A percentile compares a stretch with the other conserved stretches of the same genome.
phyloP scores from a whole-genome alignment of 2,888 invertebrate species.

The Eilema sororculum region DNA sequence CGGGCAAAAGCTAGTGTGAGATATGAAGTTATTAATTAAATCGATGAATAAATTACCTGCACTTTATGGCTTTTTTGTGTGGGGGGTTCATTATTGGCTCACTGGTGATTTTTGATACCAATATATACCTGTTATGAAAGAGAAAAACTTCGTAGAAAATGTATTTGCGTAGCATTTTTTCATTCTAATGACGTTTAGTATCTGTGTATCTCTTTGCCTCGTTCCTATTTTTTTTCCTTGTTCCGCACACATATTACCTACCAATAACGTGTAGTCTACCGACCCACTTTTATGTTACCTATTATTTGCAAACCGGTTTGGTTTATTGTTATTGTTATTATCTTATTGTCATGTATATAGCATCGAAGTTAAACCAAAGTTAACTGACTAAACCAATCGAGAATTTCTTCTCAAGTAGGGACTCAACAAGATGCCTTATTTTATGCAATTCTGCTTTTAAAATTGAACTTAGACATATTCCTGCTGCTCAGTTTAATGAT shows the following conservation, averaged over 20 bases:
- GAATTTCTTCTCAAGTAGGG: too few relatives aligned
- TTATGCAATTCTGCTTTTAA: neutral
- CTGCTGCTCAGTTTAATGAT: neutral
- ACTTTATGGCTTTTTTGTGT: neutral
- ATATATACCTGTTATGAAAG: too few relatives aligned
- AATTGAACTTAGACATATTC: neutral
- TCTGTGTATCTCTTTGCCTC: conserved; percentile 25
- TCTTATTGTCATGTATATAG: too few relatives aligned
- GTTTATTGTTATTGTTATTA: neutral
- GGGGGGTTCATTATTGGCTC: too few relatives aligned
- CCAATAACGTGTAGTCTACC: neutral
- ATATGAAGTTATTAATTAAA: too few relatives aligned
- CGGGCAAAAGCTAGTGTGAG: too few relatives aligned
- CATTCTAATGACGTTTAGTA: conserved; percentile 2
- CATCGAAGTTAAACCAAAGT: too few relatives aligned
- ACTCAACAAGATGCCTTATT: neutral
- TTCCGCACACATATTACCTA: conserved; percentile 37
- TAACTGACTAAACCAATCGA: too few relatives aligned
- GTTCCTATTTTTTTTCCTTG: conserved; percentile 50
- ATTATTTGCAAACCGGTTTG: neutral
- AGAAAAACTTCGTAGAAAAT: neutral
- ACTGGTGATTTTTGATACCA: too few relatives aligned
- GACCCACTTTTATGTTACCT: neutral
- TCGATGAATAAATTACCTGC: too few relatives aligned
- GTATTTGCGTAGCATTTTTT: neutral